These are phyloP conservation scores for Muntiacus reevesi DNA, from an alignment of 2,113 vertebrate species.

Conservation along the genomic window DNA sequence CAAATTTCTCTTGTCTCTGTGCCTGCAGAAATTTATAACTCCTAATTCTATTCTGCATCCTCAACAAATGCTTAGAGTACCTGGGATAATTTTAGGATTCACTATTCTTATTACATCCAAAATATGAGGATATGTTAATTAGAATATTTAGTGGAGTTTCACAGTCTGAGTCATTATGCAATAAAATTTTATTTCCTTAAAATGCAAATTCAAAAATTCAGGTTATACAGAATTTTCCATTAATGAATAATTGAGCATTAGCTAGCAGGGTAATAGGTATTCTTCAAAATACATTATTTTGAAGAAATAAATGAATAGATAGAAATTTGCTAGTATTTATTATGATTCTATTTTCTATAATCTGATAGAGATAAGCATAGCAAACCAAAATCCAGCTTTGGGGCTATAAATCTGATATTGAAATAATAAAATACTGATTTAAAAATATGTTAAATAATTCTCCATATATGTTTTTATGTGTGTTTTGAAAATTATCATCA, in stretches of 20 bases:
- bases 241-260: background rate
- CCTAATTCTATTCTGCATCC: background rate
- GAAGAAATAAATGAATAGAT: background rate
- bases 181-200: conserved; percentile 34
- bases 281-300: conserved; percentile 23
- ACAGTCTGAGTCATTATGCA: background rate
- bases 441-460: background rate
- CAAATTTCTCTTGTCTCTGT: background rate
- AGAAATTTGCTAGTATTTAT: background rate
- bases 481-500: background rate
- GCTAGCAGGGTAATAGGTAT: background rate
- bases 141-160: conserved; percentile 9
- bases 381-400: background rate
- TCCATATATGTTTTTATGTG: background rate
- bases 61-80: background rate
- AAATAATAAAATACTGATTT: background rate
- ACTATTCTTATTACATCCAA: background rate
- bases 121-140: background rate
- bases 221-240: conserved; percentile 16
- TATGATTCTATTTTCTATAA: conserved; percentile 5
- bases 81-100: conserved; percentile 20
- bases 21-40: background rate
- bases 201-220: conserved; percentile 35
- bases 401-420: background rate
- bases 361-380: background rate